Evolutionary conservation across 53 echinoderm and acorn worm genomes (phyloP), one percentile per base, ranked within the genome.

Genomic region (Holothuria scabra): DNA sequence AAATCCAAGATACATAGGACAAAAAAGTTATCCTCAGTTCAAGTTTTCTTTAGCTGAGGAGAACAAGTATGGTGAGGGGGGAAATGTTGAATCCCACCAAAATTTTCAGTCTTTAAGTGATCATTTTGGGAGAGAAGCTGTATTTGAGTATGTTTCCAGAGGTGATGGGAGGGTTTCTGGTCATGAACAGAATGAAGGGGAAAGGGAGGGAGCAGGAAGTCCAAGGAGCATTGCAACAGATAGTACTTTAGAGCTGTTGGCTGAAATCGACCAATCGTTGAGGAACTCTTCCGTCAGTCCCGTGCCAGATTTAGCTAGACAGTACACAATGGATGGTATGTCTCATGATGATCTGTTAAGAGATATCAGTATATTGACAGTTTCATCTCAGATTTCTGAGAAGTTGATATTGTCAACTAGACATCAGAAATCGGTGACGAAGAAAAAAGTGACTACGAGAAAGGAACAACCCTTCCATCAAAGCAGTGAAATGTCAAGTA

Each of bases 231-330:
- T 86, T 24, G 89, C 86, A 66, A 88, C 92, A 19, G 74, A 87
- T 76, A 92, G 86, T 48, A 95, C 95, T 19, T 60, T 81, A 28
- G 95, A 92, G 60, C 79, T 95, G 26, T 74, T 95, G 38, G 95
- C 95, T 8, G 95, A 92, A 86, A 95, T 95, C 38, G 90, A 93
- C 49, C 81, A 91, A 16, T 87, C 92, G 3, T 84, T 95, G 22
- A 85, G 90, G 65, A 85, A 90, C 67, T 95, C 95, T 44, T 85
- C 92, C 7, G 88, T 93, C 35, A 88, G 85, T 56, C 90, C 88
- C 12, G 32, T 88, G 41, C 84, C 82, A 35, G 91, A 91, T 66
- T 30, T 65, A 46, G 57, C 20, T 28, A 67, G 37, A 37, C 30
- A 20, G 33, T 30, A 34, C 67, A 46, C 44, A 16, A 20, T 44